Conservation (phyloP, 2,888 invertebrate genomes). For the Caenorhabditis sp. region DNA sequence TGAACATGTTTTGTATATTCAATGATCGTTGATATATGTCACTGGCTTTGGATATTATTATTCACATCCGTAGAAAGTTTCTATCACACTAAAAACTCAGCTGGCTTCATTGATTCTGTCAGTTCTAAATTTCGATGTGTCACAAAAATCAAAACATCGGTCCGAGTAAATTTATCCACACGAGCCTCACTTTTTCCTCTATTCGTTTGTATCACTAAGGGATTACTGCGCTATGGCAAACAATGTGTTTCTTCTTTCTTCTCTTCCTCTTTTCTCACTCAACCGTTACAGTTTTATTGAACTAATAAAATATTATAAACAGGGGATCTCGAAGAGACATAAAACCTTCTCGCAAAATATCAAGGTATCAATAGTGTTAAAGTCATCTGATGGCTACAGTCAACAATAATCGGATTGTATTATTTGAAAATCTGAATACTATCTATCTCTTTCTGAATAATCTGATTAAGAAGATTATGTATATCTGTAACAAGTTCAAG, state of each 20-base stretch:
- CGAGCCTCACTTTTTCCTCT: not conserved
- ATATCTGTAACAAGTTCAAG: not conserved
- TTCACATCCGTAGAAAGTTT: too few relatives aligned
- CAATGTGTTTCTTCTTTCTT: conserved; percentile 8
- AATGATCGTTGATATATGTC: too few relatives aligned
- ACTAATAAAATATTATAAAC: not conserved
- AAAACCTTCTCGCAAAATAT: not conserved
- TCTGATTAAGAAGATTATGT: not conserved
- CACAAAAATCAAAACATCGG: not conserved
- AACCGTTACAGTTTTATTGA: conserved; percentile 6
- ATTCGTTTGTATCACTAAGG: conserved; percentile 17
- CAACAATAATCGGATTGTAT: not conserved
- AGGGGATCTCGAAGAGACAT: not conserved
- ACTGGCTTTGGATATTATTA: too few relatives aligned
- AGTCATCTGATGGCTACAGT: too few relatives aligned
- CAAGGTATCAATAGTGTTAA: too few relatives aligned
- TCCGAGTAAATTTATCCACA: conserved; percentile 4
- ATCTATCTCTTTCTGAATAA: too few relatives aligned
- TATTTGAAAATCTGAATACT: not conserved
- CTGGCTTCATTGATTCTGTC: too few relatives aligned
- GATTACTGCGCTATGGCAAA: conserved; percentile 31
- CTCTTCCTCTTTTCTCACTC: not conserved
- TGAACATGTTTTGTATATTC: too few relatives aligned
- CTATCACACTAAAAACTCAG: too few relatives aligned
- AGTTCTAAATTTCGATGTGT: too few relatives aligned